Percentiles rank a stretch among this genome's conserved stretches.
Evolutionary conservation across 2,113 vertebrate species (phyloP).

Genomic region (Pelvicachromis taeniatus): DNA sequence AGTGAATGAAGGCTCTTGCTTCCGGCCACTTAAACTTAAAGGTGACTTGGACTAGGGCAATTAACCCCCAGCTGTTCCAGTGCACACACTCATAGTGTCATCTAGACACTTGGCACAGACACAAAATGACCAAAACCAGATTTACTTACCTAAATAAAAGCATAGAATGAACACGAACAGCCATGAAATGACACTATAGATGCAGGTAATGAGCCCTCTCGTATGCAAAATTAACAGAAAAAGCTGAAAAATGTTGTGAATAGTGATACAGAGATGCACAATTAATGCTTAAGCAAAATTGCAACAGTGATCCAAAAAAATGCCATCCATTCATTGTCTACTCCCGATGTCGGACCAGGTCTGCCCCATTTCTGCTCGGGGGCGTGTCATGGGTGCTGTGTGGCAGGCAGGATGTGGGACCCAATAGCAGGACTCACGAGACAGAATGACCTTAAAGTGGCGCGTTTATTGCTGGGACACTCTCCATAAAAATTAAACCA

Average conservation of each 20-base stretch:
- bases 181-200: background rate
- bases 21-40: background rate
- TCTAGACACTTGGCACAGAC: background rate
- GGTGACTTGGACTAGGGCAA: background rate
- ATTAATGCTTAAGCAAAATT: background rate
- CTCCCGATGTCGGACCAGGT: too few relatives aligned
- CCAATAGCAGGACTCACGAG: too few relatives aligned
- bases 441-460: too few relatives aligned
- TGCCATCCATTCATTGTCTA: background rate
- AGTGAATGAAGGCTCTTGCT: background rate
- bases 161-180: background rate
- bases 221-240: background rate
- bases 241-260: background rate
- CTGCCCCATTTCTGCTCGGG: too few relatives aligned
- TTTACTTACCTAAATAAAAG: background rate
- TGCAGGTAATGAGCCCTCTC: background rate
- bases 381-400: too few relatives aligned
- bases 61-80: background rate
- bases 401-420: too few relatives aligned
- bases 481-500: too few relatives aligned
- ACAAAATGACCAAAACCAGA: background rate
- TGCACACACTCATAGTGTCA: background rate
- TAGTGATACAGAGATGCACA: background rate
- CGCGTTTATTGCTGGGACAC: too few relatives aligned
- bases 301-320: background rate